phyloP scores from a whole-genome alignment of 2,888 invertebrate genomes.

The Bombylius major region DNA sequence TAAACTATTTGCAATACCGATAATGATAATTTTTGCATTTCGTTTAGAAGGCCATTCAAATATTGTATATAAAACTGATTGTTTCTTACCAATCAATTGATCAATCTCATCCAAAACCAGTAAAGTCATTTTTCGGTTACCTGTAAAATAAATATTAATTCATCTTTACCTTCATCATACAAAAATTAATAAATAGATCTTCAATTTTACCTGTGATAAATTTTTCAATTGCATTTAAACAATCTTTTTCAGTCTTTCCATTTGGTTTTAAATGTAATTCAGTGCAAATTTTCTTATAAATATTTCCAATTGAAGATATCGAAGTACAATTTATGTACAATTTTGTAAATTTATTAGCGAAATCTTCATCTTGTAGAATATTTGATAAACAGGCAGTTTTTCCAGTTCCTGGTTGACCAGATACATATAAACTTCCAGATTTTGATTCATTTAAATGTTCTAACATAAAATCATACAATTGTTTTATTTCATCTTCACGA shows the following conservation, averaged over 20 bases:
- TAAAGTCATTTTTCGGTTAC: conserved; percentile 59
- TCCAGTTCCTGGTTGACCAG: conserved; percentile 95
- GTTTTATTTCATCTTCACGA: conserved; percentile 63
- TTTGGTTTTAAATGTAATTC: conserved; percentile 50
- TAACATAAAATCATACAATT: conserved; percentile 54
- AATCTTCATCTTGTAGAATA: conserved; percentile 51
- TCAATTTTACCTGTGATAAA: conserved; percentile 26
- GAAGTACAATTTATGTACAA: conserved; percentile 76
- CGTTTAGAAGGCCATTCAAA: conserved; percentile 81
- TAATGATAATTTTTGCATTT: conserved; percentile 58
- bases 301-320: conserved; percentile 66
- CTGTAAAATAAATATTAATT: conserved; percentile 13
- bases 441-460: conserved; percentile 48
- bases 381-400: conserved; percentile 81
- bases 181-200: background rate
- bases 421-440: conserved; percentile 81
- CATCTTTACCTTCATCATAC: background rate
- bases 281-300: conserved; percentile 64
- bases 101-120: conserved; percentile 92
- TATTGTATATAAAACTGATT: conserved; percentile 79
- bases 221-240: conserved; percentile 53
- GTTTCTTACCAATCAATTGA: conserved; percentile 67
- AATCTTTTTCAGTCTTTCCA: conserved; percentile 52
- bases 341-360: conserved; percentile 37
- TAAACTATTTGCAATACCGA: conserved; percentile 91